Conservation (phyloP, 2,797 vertebrate species). For the Hydrophis major region DNA sequence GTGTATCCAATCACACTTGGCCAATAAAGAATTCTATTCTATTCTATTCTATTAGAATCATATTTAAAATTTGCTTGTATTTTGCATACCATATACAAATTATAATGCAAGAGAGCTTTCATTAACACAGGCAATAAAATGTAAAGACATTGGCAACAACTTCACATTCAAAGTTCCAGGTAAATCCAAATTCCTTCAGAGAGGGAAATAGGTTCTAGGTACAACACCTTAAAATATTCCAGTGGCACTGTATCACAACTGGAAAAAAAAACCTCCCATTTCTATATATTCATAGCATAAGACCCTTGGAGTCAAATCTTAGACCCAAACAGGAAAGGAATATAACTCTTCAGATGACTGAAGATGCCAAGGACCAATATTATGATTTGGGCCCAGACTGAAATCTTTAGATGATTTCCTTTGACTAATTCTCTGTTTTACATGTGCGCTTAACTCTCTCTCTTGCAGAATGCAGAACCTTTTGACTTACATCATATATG, state of each 20-base stretch:
- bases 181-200: neutral
- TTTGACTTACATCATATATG: neutral
- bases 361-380: neutral
- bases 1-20: too few relatives aligned
- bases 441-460: neutral
- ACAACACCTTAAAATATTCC: neutral
- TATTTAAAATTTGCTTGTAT: neutral
- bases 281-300: neutral
- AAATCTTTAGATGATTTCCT: neutral
- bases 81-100: neutral
- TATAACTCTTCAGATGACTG: neutral
- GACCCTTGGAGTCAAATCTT: neutral
- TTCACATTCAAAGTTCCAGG: neutral
- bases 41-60: neutral
- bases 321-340: neutral
- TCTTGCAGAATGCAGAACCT: neutral
- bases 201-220: neutral
- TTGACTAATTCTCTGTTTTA: neutral
- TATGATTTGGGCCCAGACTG: neutral
- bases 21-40: too few relatives aligned
- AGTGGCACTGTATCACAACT: neutral
- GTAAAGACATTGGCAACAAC: neutral
- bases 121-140: neutral
- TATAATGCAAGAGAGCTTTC: neutral
- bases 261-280: neutral